Evolutionary conservation across 2,888 invertebrate genomes (phyloP).

Genomic region (Caenorhabditis macrosperma): DNA sequence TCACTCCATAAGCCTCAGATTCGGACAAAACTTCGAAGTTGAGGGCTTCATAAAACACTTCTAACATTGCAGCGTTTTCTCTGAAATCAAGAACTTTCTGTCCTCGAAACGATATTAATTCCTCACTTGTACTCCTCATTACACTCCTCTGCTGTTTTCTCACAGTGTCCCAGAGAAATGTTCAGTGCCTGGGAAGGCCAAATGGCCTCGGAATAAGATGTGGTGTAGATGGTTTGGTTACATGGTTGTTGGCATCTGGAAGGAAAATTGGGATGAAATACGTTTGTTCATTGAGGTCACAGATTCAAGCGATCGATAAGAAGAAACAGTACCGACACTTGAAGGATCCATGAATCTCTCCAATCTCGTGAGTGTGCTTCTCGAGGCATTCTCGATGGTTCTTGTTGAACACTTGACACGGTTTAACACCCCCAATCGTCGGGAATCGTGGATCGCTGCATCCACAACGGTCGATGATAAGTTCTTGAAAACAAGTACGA

Average conservation of each 20-base stretch:
- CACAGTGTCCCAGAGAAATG: constrained; percentile 73
- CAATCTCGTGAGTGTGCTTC: constrained; percentile 71
- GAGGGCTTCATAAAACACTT: constrained; percentile 78
- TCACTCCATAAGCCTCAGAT: constrained; percentile 77
- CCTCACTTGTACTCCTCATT: constrained; percentile 76
- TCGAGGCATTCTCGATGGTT: constrained; percentile 76
- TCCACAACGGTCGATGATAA: constrained; percentile 74
- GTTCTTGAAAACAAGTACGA: constrained; percentile 77
- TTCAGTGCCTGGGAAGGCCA: constrained; percentile 78
- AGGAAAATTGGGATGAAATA: not conserved
- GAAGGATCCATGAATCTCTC: constrained; percentile 70
- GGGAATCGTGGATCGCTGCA: constrained; percentile 79
- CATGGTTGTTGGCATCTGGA: constrained; percentile 77
- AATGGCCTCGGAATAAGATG: constrained; percentile 77
- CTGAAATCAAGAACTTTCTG: constrained; percentile 59
- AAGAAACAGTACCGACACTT: constrained; percentile 61
- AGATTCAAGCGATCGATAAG: no score
- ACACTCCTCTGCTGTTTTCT: constrained; percentile 70
- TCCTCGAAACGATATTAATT: not conserved
- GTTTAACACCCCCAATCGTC: constrained; percentile 65
- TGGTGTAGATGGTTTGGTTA: constrained; percentile 74
- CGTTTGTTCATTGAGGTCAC: no score
- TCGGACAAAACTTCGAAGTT: constrained; percentile 77
- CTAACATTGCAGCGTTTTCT: constrained; percentile 78
- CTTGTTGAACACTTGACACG: constrained; percentile 77